phyloP scores from a whole-genome alignment of 2,888 invertebrate genomes.

The Lepas anatifera region DNA sequence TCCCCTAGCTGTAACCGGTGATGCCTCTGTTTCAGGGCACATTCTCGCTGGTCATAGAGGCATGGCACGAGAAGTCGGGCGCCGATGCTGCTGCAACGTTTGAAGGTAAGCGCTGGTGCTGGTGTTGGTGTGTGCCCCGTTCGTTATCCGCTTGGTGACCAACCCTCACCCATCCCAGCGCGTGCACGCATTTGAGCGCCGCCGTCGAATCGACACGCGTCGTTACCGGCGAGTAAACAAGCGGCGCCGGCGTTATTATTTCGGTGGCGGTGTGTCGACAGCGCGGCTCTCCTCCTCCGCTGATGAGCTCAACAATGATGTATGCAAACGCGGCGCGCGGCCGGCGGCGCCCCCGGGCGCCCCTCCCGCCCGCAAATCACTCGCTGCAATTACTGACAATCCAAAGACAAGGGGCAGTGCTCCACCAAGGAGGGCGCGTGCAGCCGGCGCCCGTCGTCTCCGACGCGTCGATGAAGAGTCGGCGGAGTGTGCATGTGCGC shows the following conservation, averaged over 20 bases:
- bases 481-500: neutral
- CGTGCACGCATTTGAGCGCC: neutral
- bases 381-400: neutral
- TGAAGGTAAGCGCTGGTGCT: neutral
- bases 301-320: slow-evolving; percentile 8
- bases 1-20: too few species aligned
- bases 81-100: neutral
- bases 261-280: neutral
- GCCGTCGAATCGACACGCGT: neutral
- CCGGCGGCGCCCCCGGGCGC: neutral
- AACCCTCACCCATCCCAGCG: neutral
- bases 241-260: neutral
- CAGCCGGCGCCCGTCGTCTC: too few species aligned
- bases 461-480: too few species aligned
- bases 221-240: neutral
- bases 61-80: slow-evolving; percentile 59
- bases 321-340: neutral
- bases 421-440: too few species aligned
- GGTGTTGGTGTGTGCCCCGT: too few species aligned
- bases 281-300: neutral
- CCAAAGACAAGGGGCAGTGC: neutral
- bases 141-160: too few species aligned
- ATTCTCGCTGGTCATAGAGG: slow-evolving; percentile 92
- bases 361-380: neutral
- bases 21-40: slow-evolving; percentile 70